Evolutionary conservation across 2,797 vertebrate species (phyloP).

Genomic region (Muraenolepis orangiensis): DNA sequence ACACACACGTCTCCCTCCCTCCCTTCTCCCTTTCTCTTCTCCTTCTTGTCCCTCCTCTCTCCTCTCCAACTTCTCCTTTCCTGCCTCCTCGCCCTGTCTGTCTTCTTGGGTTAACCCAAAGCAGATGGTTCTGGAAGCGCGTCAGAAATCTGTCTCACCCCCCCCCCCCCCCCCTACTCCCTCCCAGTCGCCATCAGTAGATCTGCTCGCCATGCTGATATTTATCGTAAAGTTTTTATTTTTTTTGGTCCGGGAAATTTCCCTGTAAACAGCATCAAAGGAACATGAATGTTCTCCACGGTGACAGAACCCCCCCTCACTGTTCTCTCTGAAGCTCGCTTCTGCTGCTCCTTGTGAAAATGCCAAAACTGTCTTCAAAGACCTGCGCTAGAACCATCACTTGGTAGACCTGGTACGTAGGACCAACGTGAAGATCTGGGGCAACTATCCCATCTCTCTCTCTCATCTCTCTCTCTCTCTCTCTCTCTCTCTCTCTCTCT

Average conservation of each 20-base stretch:
- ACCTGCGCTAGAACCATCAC: no score
- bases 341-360: no score
- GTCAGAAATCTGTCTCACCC: conserved; percentile 88
- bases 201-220: conserved; percentile 57
- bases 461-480: no score
- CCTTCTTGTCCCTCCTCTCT: background rate
- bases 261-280: conserved; percentile 87
- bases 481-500: no score
- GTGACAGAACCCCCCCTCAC: no score
- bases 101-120: conserved; percentile 79
- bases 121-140: conserved; percentile 84
- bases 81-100: conserved; percentile 29
- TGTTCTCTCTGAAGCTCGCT: no score
- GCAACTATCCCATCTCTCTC: no score
- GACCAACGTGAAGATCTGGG: no score
- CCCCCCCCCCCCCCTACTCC: conserved; percentile 8
- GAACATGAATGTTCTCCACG: conserved; percentile 39
- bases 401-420: no score
- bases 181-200: conserved; percentile 24
- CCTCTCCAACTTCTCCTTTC: background rate
- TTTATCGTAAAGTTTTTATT: conserved; percentile 73
- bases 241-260: conserved; percentile 60
- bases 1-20: no score
- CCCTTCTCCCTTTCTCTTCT: no score
- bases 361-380: no score